These are phyloP conservation scores for Sturmia bella DNA, from an alignment of 2,888 invertebrate species.

Conservation along the genomic window DNA sequence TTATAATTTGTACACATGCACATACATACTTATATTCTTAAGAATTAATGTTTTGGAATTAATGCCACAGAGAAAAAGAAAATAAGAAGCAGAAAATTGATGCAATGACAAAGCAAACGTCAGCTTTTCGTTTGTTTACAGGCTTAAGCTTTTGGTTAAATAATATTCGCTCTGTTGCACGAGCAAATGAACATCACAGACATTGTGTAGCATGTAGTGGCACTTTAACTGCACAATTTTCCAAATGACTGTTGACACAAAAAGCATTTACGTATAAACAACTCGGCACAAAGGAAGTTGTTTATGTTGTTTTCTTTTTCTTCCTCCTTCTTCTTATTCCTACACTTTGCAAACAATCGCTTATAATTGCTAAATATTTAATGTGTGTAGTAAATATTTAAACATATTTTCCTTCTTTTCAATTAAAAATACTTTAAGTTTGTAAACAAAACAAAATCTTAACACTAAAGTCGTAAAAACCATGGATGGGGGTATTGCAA, in stretches of 20 bases:
- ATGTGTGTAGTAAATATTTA: conserved; percentile 41
- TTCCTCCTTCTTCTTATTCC: neutral
- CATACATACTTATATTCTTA: conserved; percentile 33
- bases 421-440: conserved; percentile 22
- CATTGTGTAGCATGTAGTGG: conserved; percentile 17
- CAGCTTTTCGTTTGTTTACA: conserved; percentile 2
- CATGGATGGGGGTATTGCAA: no score
- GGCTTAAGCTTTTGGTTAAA: conserved; percentile 9
- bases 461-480: neutral
- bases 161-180: conserved; percentile 16
- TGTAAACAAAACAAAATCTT: conserved; percentile 13
- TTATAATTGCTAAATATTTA: conserved; percentile 47
- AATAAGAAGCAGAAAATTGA: neutral
- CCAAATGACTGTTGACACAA: conserved; percentile 48
- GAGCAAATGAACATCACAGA: conserved; percentile 38
- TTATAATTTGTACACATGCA: neutral
- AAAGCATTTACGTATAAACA: conserved; percentile 7
- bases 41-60: conserved; percentile 58
- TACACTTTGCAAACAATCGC: conserved; percentile 33
- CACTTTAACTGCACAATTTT: conserved; percentile 40
- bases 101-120: conserved; percentile 28
- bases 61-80: conserved; percentile 20
- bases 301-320: conserved; percentile 16
- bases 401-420: conserved; percentile 5
- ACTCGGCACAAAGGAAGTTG: conserved; percentile 47